Conservation (phyloP, 2,113 vertebrate genomes). For the Leptosomus discolor region DNA sequence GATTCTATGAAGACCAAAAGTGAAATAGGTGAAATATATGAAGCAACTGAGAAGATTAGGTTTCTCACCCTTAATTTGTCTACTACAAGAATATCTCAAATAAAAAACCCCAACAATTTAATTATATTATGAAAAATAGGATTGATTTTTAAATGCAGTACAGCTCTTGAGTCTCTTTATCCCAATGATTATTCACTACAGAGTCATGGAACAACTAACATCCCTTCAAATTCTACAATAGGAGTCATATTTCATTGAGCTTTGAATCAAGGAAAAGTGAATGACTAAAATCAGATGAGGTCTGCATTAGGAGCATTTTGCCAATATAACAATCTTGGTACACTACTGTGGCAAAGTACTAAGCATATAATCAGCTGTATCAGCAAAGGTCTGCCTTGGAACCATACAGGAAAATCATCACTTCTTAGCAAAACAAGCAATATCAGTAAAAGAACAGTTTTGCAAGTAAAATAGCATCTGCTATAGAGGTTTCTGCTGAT, state of each 20-base stretch:
- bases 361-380: neutral
- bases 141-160: constrained; percentile 46
- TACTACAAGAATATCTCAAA: constrained; percentile 11
- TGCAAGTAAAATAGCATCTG: neutral
- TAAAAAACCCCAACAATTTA: neutral
- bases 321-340: neutral
- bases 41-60: neutral
- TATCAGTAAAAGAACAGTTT: neutral
- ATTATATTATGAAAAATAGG: constrained; percentile 28
- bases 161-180: constrained; percentile 5
- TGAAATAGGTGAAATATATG: neutral
- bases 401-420: neutral
- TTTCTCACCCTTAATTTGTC: neutral
- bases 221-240: constrained; percentile 2
- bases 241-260: neutral
- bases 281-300: constrained; percentile 20
- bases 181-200: constrained; percentile 10
- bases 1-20: neutral
- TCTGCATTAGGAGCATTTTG: neutral
- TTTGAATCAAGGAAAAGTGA: constrained; percentile 8
- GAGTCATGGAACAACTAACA: neutral
- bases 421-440: neutral
- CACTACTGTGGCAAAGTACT: neutral
- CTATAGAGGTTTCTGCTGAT: neutral
- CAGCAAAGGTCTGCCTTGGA: neutral